Base-by-base conservation (phyloP, 2,113 vertebrate species). In the Psilopogon haemacephalus region DNA sequence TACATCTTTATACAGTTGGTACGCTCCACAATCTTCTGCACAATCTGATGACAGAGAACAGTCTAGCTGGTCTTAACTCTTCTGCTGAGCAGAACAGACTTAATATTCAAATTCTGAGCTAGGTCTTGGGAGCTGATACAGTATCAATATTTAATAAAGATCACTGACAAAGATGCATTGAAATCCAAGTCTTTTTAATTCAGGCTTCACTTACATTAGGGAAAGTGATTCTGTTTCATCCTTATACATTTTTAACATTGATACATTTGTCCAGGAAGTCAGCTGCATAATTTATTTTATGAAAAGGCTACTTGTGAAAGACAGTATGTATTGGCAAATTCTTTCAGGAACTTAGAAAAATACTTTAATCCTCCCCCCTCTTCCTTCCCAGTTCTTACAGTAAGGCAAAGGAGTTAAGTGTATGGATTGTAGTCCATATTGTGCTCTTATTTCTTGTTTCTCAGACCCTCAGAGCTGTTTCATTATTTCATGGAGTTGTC, bases 161-260 rank as follows among this genome's bases (percentile, higher is more conserved):
- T 83, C 71, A 44, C 32, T 90, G 64, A 84, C 76, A 86, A 76
- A 94, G 88, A 77, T 86, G 55, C 28, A 73, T 76, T 91, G 88
- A 93, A 93, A 92, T 90, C 27, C 56, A 95, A 90, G 76, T 86
- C 50, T 70, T 21, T 71, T 82, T 59, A 84, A 62, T 93, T 90
- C 46, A 80, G 68, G 9, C 48, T 79, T 84, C 82, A 82, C 1
- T 94, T 91, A 83, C 64, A 83, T 88, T 76, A 72, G 44, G 35
- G 21, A 63, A 90, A 88, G 84, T 70, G 69, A 83, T 95, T 88
- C 72, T 83, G 0, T 81, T 94, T 95, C 87, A 81, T 90, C 33
- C 84, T 94, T 90, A 86, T 71, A 70, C 73, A 91, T 92, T 88
- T 96, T 95, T 89, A 95, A 93, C 67, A 55, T 81, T 81, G 73